Base-by-base conservation (phyloP, 2,888 invertebrate species). In the Morpho helenor region DNA sequence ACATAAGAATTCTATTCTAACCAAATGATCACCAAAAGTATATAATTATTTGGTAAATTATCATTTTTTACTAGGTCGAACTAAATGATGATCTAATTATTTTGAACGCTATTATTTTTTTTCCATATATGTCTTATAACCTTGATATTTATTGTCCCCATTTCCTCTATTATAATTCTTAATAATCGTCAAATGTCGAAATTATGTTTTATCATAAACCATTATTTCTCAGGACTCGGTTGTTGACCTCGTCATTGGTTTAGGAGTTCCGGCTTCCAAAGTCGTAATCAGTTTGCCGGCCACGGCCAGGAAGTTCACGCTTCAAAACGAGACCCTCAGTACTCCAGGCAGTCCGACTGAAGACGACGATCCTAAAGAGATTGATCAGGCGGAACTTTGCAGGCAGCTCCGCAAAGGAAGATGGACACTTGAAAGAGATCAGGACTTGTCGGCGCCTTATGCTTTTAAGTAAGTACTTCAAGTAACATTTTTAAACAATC, bases 351-450 rank as follows among this genome's bases (percentile, higher is more conserved):
- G 95, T 63, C 92, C 94, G 0, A 91, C 94, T 0, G 67, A 80
- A 43, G 92, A 92, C 46, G 87, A 92, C 3, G 84, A 91, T 43
- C 94, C 95, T 0, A 79, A 80, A 62, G 80, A 83, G 66, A 82
- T 89, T 72, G 92, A 92, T 65, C 93, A 94, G 71, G 85, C 91
- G 42, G 92, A 95, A 74, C 83, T 94, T 8, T 94, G 94, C 74
- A 73, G 85, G 6, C 79, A 84, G 64, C 80, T 95, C 76, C 84
- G 88, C 56, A 93, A 91, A 41, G 92, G 92, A 66, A 81, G 92
- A 50, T 95, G 95, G 96, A 95, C 94, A 0, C 76, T 95, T 62
- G 95, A 95, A 74, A 91, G 96, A 58, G 95, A 95, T 68, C 94
- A 95, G 74, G 96, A 96, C 80, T 84, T 95, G 63, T 94, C 95